These are phyloP conservation scores for Hirtodrosophila histrioides DNA, from an alignment of 2,888 invertebrate species.

Conservation along the genomic window DNA sequence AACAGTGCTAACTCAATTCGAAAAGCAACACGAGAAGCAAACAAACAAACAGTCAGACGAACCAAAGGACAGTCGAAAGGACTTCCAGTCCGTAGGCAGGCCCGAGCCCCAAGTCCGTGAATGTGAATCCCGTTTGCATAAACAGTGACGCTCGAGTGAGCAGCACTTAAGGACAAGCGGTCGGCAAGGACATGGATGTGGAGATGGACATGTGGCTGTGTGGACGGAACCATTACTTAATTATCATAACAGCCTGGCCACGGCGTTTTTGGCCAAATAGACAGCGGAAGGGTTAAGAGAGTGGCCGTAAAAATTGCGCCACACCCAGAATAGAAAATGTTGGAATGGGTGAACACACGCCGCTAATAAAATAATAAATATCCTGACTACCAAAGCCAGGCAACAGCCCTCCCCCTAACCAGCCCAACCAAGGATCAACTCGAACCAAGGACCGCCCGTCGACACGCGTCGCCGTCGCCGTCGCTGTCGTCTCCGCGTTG, in stretches of 20 bases:
- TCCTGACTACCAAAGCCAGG: slow-evolving; percentile 54
- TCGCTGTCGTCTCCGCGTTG: slow-evolving; percentile 13
- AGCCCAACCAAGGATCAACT: too few species aligned
- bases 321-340: slow-evolving; percentile 51
- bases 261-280: slow-evolving; percentile 62
- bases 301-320: slow-evolving; percentile 67
- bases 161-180: slow-evolving; percentile 69
- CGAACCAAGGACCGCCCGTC: slow-evolving; percentile 34
- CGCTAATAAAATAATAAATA: slow-evolving; percentile 81
- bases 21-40: slow-evolving; percentile 53
- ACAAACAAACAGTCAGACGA: slow-evolving; percentile 13
- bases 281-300: slow-evolving; percentile 51
- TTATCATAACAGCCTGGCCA: slow-evolving; percentile 72
- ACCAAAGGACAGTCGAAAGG: slow-evolving; percentile 10
- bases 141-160: slow-evolving; percentile 71
- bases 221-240: slow-evolving; percentile 75
- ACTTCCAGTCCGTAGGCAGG: slow-evolving; percentile 2
- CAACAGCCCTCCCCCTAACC: neutral
- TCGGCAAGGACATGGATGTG: slow-evolving; percentile 26
- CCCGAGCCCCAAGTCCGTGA: slow-evolving; percentile 7
- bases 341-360: slow-evolving; percentile 61
- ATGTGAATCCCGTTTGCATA: slow-evolving; percentile 60
- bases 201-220: slow-evolving; percentile 35
- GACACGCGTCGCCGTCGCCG: slow-evolving; percentile 36
- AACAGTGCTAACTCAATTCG: slow-evolving; percentile 54